These are phyloP conservation scores for Chrysodeixis includens DNA, from an alignment of 2,888 invertebrate genomes.

Conservation along the genomic window DNA sequence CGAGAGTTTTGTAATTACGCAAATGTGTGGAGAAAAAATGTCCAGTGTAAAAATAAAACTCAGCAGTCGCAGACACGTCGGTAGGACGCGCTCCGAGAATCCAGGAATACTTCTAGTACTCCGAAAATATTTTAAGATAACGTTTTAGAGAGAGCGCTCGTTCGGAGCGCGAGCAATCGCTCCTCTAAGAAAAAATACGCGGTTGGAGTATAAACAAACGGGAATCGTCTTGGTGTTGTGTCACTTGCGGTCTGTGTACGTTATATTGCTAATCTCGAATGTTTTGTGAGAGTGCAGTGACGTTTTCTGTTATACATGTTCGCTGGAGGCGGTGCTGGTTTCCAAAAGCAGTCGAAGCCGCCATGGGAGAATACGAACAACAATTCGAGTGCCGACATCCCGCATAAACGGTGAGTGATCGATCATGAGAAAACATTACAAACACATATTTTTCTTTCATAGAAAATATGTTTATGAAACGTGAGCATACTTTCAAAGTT, in stretches of 20 bases:
- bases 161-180: constrained; percentile 32
- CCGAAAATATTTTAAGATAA: constrained; percentile 66
- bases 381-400: constrained; percentile 67
- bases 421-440: neutral
- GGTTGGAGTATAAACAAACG: constrained; percentile 47
- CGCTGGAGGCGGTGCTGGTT: constrained; percentile 83
- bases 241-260: constrained; percentile 21
- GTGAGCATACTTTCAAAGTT: neutral
- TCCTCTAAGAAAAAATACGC: constrained; percentile 40
- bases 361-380: constrained; percentile 78
- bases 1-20: constrained; percentile 61
- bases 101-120: constrained; percentile 65
- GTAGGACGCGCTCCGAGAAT: constrained; percentile 54
- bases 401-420: constrained; percentile 74
- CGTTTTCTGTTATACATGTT: constrained; percentile 69
- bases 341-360: constrained; percentile 83
- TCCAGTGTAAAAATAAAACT: constrained; percentile 68
- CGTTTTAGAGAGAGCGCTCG: constrained; percentile 54
- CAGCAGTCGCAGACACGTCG: constrained; percentile 64
- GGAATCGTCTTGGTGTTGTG: constrained; percentile 16
- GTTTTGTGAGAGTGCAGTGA: constrained; percentile 25
- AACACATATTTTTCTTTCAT: neutral
- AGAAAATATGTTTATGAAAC: neutral
- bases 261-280: constrained; percentile 20
- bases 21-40: constrained; percentile 62